Evolutionary conservation across 2,888 invertebrate genomes (phyloP), one percentile per base, ranked within the genome.

Genomic region (Troglohyphantes excavatus): DNA sequence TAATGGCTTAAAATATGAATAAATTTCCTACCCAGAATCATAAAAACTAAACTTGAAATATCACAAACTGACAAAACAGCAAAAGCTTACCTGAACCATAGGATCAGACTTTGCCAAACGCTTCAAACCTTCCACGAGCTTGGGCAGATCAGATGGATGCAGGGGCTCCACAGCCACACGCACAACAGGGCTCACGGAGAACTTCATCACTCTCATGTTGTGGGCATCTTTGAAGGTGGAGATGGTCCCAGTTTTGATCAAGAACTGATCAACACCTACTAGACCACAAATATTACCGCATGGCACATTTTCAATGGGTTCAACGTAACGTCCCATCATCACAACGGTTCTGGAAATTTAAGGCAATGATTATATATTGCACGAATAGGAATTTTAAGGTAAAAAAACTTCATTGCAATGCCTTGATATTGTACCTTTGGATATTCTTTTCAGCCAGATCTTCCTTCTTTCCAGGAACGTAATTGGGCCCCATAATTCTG

Each of bases 271-370:
- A 76, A 99, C 99, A 93, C 99, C 99, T 92, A 99, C 99, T 93
- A 99, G 95, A 95, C 99, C 99, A 94, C 99, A 99, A 94, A 99
- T 99, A 96, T 99, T 99, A 93, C 98, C 99, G 92, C 96, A 98
- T 90, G 99, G 99, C 91, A 99, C 99, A 95, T 99, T 99, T 94
- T 99, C 99, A 93, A 99, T 99, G 91, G 99, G 98, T 94, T 99
- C 99, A 90, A 97, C 97, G 93, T 99, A 99, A 95, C 99, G 97
- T 92, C 99, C 99, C 99, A 99, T 99, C 99, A 99, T 99, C 93
- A 99, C 95, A 94, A 99, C 98, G 91, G 99, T 99, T 94, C 99
- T 94, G 91, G 70, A 91, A 90, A 73, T 78, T 78, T 63, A 27
- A 43, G 21, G 13, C 21, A 39, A 46, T 63, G n/a, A 21, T 17